These are phyloP conservation scores for Microplitis mediator DNA, from an alignment of 1,140 invertebrate genomes.

Conservation along the genomic window DNA sequence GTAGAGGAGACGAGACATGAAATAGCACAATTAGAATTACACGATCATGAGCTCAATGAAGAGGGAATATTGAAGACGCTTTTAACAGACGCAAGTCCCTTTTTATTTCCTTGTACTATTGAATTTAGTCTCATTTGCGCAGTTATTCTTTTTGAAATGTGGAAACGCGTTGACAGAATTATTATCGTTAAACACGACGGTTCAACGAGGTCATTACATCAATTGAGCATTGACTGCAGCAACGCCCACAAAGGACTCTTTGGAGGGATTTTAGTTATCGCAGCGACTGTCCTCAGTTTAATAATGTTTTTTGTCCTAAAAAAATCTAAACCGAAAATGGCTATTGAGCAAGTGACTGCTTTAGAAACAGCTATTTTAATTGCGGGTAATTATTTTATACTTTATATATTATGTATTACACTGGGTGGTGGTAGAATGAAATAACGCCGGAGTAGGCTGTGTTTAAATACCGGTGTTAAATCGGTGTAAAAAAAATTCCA, in stretches of 20 bases:
- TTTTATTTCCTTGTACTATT: conserved; percentile 89
- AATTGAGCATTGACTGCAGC: conserved; percentile 88
- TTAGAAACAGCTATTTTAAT: conserved; percentile 50
- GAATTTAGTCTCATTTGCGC: conserved; percentile 86
- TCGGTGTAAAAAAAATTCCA: too few relatives aligned
- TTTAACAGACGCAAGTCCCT: conserved; percentile 80
- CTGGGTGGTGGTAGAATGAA: too few relatives aligned
- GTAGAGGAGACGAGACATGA: conserved; percentile 82
- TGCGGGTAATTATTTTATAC: conserved; percentile 39
- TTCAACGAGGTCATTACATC: conserved; percentile 66
- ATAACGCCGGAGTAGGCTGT: too few relatives aligned
- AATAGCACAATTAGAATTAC: conserved; percentile 67
- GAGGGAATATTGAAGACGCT: conserved; percentile 70
- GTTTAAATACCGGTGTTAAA: too few relatives aligned
- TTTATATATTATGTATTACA: too few relatives aligned
- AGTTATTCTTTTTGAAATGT: conserved; percentile 84
- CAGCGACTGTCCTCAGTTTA: conserved; percentile 85
- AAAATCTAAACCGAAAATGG: conserved; percentile 70
- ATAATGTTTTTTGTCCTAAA: conserved; percentile 91
- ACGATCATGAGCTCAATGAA: conserved; percentile 57
- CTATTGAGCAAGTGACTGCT: conserved; percentile 58
- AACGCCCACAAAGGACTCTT: conserved; percentile 86
- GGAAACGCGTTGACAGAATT: conserved; percentile 69
- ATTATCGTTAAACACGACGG: conserved; percentile 46
- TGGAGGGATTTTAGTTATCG: conserved; percentile 81